Evolutionary conservation across 2,113 vertebrate species (phyloP).

Genomic region (Columba janthina): DNA sequence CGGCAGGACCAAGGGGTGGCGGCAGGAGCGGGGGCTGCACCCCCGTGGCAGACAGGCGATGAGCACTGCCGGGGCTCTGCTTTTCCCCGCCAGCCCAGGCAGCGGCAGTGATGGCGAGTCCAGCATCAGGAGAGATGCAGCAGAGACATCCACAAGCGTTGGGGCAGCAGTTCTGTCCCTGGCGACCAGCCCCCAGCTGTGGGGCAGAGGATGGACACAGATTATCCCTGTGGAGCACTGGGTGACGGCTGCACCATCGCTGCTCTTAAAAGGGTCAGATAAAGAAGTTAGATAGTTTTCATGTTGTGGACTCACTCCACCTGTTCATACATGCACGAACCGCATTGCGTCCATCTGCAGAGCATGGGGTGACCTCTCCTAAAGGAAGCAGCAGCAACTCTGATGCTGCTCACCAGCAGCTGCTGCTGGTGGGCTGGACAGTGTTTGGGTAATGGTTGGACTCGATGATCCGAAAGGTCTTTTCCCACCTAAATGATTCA

Average conservation of each 20-base stretch:
- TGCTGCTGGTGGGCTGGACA: not conserved
- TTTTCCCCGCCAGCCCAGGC: not conserved
- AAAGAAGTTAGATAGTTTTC: not conserved
- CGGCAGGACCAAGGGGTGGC: too few relatives aligned
- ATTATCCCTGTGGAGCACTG: not conserved
- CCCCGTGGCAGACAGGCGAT: too few relatives aligned
- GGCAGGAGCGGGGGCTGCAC: too few relatives aligned
- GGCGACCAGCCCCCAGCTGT: too few relatives aligned
- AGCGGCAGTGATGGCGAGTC: not conserved
- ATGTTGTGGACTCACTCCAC: rapidly evolving
- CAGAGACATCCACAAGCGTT: too few relatives aligned
- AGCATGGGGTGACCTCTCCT: not conserved
- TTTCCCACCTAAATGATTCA: too few relatives aligned
- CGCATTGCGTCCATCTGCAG: not conserved
- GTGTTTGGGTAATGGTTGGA: too few relatives aligned
- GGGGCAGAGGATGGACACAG: not conserved
- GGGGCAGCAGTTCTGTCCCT: too few relatives aligned
- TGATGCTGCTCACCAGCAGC: rapidly evolving
- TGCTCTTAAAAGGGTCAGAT: not conserved
- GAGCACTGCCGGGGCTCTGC: not conserved
- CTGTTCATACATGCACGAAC: rapidly evolving
- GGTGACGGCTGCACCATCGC: not conserved
- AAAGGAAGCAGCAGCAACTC: rapidly evolving
- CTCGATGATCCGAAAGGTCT: too few relatives aligned
- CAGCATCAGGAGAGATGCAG: not conserved